Evolutionary conservation across 92 coral and sea anemone species (phyloP).

Genomic region (Hydrozoanthus gracilis): DNA sequence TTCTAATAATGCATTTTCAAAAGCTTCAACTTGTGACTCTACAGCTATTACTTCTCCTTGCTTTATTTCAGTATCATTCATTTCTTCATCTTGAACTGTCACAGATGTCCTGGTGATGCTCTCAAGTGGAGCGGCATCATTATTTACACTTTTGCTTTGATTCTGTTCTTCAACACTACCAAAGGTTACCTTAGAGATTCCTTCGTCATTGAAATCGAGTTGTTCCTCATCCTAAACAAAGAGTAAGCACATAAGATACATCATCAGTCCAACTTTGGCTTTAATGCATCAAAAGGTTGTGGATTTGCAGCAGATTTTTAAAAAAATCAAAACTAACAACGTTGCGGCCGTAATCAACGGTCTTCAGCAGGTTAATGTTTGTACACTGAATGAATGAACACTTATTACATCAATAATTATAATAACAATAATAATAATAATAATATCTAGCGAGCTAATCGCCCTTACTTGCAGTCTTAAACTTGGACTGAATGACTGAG

Average conservation of each 20-base stretch:
- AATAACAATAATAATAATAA: too few species aligned
- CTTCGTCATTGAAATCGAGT: conserved; percentile 6
- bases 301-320: too few species aligned
- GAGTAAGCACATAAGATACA: background rate
- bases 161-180: conserved; percentile 18
- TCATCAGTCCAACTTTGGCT: too few species aligned
- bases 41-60: background rate
- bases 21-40: background rate
- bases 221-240: background rate
- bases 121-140: background rate
- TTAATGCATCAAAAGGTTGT: too few species aligned
- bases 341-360: too few species aligned
- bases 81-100: background rate
- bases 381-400: too few species aligned
- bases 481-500: too few species aligned
- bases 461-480: too few species aligned
- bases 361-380: too few species aligned
- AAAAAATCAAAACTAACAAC: too few species aligned
- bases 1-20: background rate
- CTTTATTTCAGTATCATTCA: background rate
- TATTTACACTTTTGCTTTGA: background rate
- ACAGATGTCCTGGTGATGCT: background rate
- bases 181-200: background rate
- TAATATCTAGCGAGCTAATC: too few species aligned
- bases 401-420: too few species aligned